Evolutionary conservation across 92 coral and sea anemone genomes (phyloP).

Genomic region (Bergia puertoricense): DNA sequence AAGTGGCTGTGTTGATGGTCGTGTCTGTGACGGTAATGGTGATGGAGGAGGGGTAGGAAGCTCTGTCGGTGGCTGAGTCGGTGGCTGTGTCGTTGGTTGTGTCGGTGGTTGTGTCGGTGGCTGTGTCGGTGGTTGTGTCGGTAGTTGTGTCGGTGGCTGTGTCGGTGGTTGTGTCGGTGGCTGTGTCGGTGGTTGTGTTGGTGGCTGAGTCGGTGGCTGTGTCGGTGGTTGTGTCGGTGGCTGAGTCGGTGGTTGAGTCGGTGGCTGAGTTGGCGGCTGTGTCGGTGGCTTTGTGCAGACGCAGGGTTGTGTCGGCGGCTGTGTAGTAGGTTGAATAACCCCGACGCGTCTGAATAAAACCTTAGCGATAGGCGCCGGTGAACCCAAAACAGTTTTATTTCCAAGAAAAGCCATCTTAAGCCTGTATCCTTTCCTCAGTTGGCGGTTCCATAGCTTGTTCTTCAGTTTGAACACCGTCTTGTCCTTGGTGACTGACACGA

Average conservation of each 20-base stretch:
- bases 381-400: conserved; percentile 13
- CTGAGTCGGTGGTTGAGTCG: conserved; percentile 11
- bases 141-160: background rate
- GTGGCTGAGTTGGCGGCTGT: conserved; percentile 1
- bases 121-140: conserved; percentile 15
- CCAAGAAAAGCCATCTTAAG: conserved; percentile 53
- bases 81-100: background rate
- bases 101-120: conserved; percentile 6
- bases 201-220: conserved; percentile 2
- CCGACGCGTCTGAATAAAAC: background rate
- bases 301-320: background rate
- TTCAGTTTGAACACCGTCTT: conserved; percentile 46
- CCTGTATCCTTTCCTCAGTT: conserved; percentile 30
- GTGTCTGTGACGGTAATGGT: conserved; percentile 11
- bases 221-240: conserved; percentile 33
- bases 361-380: conserved; percentile 44
- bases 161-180: background rate
- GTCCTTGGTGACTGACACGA: conserved; percentile 34
- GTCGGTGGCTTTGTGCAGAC: background rate
- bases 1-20: background rate
- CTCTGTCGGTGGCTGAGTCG: background rate
- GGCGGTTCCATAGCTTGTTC: conserved; percentile 58
- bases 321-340: background rate
- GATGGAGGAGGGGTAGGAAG: background rate
- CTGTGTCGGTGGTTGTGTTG: background rate